These are phyloP conservation scores for Celastrina argiolus DNA, from an alignment of 2,888 invertebrate species.

Conservation along the genomic window DNA sequence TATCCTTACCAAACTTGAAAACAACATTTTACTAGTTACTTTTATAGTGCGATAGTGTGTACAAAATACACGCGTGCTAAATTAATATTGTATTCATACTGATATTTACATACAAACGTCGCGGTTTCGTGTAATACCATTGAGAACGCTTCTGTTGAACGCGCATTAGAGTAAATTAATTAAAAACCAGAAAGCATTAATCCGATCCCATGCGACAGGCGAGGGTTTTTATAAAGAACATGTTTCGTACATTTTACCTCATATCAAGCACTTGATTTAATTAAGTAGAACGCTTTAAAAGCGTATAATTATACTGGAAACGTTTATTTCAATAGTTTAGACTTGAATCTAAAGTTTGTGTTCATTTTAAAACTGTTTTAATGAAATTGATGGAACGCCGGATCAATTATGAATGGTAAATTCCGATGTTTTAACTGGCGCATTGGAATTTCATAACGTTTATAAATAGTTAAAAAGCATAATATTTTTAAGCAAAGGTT, in stretches of 20 bases:
- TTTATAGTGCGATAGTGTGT: too few species aligned
- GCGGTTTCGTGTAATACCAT: neutral
- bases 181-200: slow-evolving; percentile 1
- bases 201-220: neutral
- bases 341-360: neutral
- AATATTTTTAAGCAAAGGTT: neutral
- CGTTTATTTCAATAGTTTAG: slow-evolving; percentile 2
- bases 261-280: slow-evolving; percentile 15
- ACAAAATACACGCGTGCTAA: too few species aligned
- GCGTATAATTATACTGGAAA: slow-evolving; percentile 8
- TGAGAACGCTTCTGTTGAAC: neutral
- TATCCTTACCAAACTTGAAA: too few species aligned
- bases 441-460: neutral
- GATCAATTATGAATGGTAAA: neutral
- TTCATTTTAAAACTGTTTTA: neutral
- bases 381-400: neutral
- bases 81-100: too few species aligned
- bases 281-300: neutral
- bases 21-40: too few species aligned
- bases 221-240: slow-evolving; percentile 6
- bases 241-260: neutral
- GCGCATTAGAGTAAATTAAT: slow-evolving; percentile 11
- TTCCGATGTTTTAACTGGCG: neutral
- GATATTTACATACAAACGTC: too few species aligned
- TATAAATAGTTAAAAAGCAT: neutral